Percentiles rank a stretch among this genome's conserved stretches.
phyloP scores from a whole-genome alignment of 2,888 invertebrate species.

The Drosophila helvetica region DNA sequence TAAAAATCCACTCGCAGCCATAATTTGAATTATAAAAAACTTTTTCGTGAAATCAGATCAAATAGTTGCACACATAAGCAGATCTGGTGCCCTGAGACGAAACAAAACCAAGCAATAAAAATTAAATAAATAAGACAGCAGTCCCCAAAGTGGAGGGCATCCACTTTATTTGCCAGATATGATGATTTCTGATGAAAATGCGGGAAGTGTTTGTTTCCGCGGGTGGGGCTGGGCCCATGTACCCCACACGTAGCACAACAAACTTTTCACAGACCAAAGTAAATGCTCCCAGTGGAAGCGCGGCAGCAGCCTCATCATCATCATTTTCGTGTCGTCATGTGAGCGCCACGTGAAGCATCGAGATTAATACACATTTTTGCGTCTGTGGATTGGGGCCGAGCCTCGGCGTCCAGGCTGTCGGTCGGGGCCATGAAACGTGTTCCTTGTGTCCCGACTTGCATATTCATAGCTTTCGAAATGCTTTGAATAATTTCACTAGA shows the following conservation, averaged over 20 bases:
- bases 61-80: conserved; percentile 10
- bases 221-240: neutral
- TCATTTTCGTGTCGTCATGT: conserved; percentile 54
- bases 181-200: conserved; percentile 65
- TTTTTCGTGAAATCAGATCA: conserved; percentile 29
- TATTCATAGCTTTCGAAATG: conserved; percentile 62
- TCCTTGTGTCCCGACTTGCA: conserved; percentile 48
- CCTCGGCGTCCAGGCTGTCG: conserved; percentile 53
- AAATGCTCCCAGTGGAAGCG: conserved; percentile 37
- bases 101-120: conserved; percentile 47
- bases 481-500: conserved; percentile 64
- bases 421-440: conserved; percentile 23
- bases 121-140: conserved; percentile 34
- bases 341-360: conserved; percentile 65
- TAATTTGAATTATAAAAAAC: conserved; percentile 25
- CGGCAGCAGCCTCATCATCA: conserved; percentile 33
- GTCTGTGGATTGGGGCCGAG: conserved; percentile 17
- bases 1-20: conserved; percentile 12
- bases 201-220: conserved; percentile 48
- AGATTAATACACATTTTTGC: conserved; percentile 56
- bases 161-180: conserved; percentile 10
- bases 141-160: neutral
- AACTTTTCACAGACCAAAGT: conserved; percentile 49
- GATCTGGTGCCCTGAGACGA: neutral
- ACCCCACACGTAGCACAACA: neutral